Evolutionary conservation across 2,797 vertebrate species (phyloP), one percentile per base, ranked within the genome.

Genomic region (Salmo trutta): DNA sequence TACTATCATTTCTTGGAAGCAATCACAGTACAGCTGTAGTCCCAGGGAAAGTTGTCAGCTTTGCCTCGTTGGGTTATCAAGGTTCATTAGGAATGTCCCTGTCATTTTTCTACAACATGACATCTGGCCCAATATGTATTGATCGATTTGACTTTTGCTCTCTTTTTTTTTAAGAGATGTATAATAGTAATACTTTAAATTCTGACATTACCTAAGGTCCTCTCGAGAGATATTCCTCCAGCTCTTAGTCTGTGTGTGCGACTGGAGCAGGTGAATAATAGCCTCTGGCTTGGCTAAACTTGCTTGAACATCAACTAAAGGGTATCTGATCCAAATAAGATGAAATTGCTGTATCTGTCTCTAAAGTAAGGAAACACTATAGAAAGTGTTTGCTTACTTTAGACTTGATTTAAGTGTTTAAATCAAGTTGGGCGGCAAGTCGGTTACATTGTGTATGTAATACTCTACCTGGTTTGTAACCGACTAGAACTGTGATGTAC

Each of bases 401-500:
- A 24, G 24, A 24, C 24, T 24, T 24, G 24, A 24, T 24, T 24
- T 24, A 24, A 24, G 24, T 24, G 24, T 24, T 80, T 27, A 86
- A 93, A 93, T 93, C 91, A 90, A 92, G 89, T 91, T 79, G 54
- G 91, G 88, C 94, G 93, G 94, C 95, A 92, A 92, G 95, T 95
- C 93, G 92, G 94, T 95, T 93, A 94, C 93, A 90, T 93, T 83
- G 86, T 41, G 36, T 93, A 91, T 93, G 92, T 94, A 91, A 93
- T 90, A 92, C 88, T 95, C 95, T 96, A 89, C 95, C 94, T 96
- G 95, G 93, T 96, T 94, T 95, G 95, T 96, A 96, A 96, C 95
- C 94, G 93, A 94, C 91, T 94, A 93, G 97, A 96, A 98, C 97
- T 97, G 96, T 98, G 97, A 97, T 97, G 95, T 97, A 97, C 95